A percentile compares a stretch with the other conserved stretches of the same genome.
Conservation (phyloP, 2,888 invertebrate species). For the Ormyrus pomaceus region DNA sequence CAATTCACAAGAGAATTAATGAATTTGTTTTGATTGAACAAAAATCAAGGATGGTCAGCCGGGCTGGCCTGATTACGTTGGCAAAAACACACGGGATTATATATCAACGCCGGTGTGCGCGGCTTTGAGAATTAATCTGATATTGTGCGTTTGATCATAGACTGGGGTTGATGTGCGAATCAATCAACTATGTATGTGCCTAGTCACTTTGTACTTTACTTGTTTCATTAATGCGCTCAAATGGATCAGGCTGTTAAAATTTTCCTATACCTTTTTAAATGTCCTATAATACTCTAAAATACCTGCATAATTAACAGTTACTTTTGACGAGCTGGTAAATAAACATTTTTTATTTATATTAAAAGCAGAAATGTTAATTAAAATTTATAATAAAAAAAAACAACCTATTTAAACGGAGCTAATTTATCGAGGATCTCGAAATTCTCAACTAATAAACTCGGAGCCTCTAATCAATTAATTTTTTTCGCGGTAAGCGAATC, state of each 20-base stretch:
- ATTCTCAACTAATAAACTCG: too few relatives aligned
- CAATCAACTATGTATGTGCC: slow-evolving; percentile 28
- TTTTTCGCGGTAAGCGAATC: background rate
- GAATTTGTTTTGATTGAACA: too few relatives aligned
- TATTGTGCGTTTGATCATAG: background rate
- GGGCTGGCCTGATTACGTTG: background rate
- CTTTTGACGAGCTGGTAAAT: too few relatives aligned
- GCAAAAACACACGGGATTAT: slow-evolving; percentile 8
- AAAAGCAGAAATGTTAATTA: too few relatives aligned
- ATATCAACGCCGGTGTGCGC: background rate
- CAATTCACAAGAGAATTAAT: too few relatives aligned
- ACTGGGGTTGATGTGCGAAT: slow-evolving; percentile 24
- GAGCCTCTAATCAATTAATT: background rate
- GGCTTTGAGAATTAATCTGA: slow-evolving; percentile 33
- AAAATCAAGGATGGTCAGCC: background rate
- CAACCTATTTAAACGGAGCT: too few relatives aligned
- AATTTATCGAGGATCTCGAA: too few relatives aligned
- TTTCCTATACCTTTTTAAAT: background rate
- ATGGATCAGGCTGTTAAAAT: background rate
- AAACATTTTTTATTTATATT: too few relatives aligned
- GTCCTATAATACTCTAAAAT: background rate
- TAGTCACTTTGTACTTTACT: slow-evolving; percentile 31
- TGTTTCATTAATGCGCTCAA: slow-evolving; percentile 11
- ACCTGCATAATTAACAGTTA: background rate
- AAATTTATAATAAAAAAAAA: too few relatives aligned